Evolutionary conservation across 2,113 vertebrate species (phyloP).

Genomic region (Microtus oregoni): DNA sequence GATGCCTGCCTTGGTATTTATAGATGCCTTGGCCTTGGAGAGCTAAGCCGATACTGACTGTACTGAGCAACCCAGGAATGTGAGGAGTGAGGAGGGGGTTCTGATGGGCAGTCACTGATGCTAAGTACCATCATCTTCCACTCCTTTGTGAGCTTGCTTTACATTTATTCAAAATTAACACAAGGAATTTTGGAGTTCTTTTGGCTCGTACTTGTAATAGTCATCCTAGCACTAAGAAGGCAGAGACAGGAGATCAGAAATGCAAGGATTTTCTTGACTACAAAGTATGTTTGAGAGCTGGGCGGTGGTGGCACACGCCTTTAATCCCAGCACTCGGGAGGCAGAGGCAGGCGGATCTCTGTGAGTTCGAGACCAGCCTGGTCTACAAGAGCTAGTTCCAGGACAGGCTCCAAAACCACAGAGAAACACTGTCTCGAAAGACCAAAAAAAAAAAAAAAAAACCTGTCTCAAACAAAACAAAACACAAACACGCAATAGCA

Average conservation of each 20-base stretch:
- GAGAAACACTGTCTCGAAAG: too few relatives aligned
- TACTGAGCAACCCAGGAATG: not conserved
- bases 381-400: too few relatives aligned
- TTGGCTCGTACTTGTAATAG: not conserved
- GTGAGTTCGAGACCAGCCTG: too few relatives aligned
- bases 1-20: constrained; percentile 67
- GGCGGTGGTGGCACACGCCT: too few relatives aligned
- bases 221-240: not conserved
- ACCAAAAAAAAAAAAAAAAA: too few relatives aligned
- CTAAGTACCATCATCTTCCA: not conserved
- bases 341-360: too few relatives aligned
- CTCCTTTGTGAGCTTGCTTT: not conserved
- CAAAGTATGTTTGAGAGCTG: not conserved
- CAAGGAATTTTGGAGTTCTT: not conserved
- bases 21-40: constrained; percentile 42
- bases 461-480: not conserved
- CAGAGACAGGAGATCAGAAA: not conserved
- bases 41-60: not conserved
- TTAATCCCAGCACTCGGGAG: too few relatives aligned
- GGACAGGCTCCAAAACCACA: too few relatives aligned
- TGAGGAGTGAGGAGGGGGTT: not conserved
- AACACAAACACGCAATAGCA: not conserved
- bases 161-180: not conserved
- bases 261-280: too few relatives aligned
- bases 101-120: not conserved